Evolutionary conservation across 1,140 invertebrate genomes (phyloP), one percentile per base, ranked within the genome.

Genomic region (Luehdorfia chinensis): DNA sequence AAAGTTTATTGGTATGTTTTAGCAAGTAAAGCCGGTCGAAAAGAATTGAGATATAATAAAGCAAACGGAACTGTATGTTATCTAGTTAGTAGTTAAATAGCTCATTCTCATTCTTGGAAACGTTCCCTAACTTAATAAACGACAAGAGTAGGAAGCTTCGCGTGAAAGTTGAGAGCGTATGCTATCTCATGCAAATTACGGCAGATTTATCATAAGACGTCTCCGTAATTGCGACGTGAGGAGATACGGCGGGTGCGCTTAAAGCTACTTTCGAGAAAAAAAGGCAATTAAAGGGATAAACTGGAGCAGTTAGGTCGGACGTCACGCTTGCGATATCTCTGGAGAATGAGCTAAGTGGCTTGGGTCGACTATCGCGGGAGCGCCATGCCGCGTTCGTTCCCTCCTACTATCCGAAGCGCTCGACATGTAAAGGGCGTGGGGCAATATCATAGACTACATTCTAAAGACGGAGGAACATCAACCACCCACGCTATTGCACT

Each of bases 181-280:
- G 81, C 79, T 83, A 83, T 86, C 78, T 85, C 79, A 86, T 86
- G 81, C 79, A 86, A 86, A 86, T 86, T 86, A 81, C 79, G 67
- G 71, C 62, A 86, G 81, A 86, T 86, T 86, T 86, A 86, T 86
- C 81, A 86, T 86, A 83, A 84, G 75, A 84, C 77, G 78, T 81
- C 79, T 81, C 77, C 64, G 73, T 81, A 85, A 86, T 84, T 86
- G 76, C 76, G 83, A 86, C 83, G 79, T 84, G 83, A 86, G 79
- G 67, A 85, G 83, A 86, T 86, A 84, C 67, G 74, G 75, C 68
- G 72, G 62, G 68, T 62, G 64, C 68, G 61, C 57, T 81, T 79
- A 76, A 78, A 79, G 77, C 64, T 65, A 72, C 56, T 75, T 63
- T 71, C 64, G 68, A 81, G 72, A 85, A 86, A 86, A 39, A 85